Evolutionary conservation across 2,113 vertebrate species (phyloP), one percentile per base, ranked within the genome.

Genomic region (Solea solea): DNA sequence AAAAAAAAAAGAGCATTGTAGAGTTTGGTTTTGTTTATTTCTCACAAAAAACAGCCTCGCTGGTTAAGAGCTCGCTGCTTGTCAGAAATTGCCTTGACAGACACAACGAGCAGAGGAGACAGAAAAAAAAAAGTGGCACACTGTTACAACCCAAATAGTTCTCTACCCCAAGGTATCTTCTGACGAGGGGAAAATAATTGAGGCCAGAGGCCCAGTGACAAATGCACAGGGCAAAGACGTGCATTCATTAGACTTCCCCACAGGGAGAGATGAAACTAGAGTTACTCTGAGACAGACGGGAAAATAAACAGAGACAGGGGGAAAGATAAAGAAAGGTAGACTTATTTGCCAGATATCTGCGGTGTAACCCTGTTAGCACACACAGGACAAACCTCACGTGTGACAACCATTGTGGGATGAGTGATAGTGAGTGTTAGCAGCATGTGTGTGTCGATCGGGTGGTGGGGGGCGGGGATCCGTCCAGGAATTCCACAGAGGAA

Each of bases 331-430:
- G 55, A 69, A 42, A 54, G 61, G 60, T 55, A 70, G 60, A 73
- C 68, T 82, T 51, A 84, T 84, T 87, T 83, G 55, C 57, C 9
- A 54, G 41, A 60, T 69, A 63, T 7, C 42, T 13, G 72, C 61
- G 25, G 65, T 15, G 25, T 75, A 80, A 86, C 71, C 69, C 82
- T 71, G 76, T 89, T 85, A 75, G 76, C 62, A 69, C 67, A 71
- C 72, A 71, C 54, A 65, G 62, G 69, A 68, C 69, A 62, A 71
- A 78, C 63, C 67, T 78, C 67, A 61, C 77, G 78, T 88, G 71
- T 88, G 90, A 90, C 90, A 86, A 59, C 77, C 70, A 86, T 92
- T 92, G 88, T 92, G 63, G 74, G 52, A 59, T 92, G 91, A 93
- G 64, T 91, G 91, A 93, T 89, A 89, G 88, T 69, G 84, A 90